A percentile compares a stretch with the other conserved stretches of the same genome.
Evolutionary conservation across 2,888 invertebrate species (phyloP).

Genomic region (Prostheceraeus crozeri): DNA sequence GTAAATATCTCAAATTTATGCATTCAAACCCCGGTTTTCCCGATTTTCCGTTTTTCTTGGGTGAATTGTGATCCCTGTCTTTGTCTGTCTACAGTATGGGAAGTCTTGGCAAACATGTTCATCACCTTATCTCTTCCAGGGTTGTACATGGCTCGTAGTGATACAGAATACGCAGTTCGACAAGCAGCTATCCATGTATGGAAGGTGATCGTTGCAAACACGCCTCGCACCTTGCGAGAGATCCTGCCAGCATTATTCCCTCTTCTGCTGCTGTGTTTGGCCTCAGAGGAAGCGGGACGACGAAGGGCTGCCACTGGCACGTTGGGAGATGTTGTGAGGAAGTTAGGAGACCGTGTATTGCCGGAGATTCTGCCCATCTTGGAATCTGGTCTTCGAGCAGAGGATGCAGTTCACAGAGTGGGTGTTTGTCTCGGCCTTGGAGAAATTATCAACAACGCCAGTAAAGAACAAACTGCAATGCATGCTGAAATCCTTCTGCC

Average conservation of each 20-base stretch:
- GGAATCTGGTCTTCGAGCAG: slow-evolving; percentile 81
- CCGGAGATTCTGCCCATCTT: slow-evolving; percentile 96
- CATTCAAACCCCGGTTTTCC: too few relatives aligned
- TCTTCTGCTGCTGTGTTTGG: slow-evolving; percentile 80
- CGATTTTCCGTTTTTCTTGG: too few relatives aligned
- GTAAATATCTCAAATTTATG: too few relatives aligned
- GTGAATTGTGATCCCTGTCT: too few relatives aligned
- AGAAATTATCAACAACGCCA: slow-evolving; percentile 94
- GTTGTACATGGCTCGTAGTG: slow-evolving; percentile 90
- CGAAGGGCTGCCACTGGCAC: slow-evolving; percentile 86
- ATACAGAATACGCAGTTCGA: slow-evolving; percentile 88
- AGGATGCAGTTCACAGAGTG: slow-evolving; percentile 85
- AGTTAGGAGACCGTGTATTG: slow-evolving; percentile 89
- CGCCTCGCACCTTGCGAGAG: slow-evolving; percentile 87
- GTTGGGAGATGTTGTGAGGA: slow-evolving; percentile 87
- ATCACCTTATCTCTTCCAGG: too few relatives aligned
- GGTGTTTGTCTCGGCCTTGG: slow-evolving; percentile 96
- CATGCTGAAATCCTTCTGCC: too few relatives aligned
- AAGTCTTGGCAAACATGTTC: too few relatives aligned
- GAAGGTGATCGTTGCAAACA: slow-evolving; percentile 98
- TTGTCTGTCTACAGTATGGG: too few relatives aligned
- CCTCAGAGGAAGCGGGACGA: slow-evolving; percentile 90
- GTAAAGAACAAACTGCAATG: slow-evolving; percentile 64
- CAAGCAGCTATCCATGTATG: slow-evolving; percentile 97
- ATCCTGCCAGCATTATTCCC: slow-evolving; percentile 88